A percentile compares a stretch with the other conserved stretches of the same genome.
These are phyloP conservation scores for Syngnathus typhle DNA, from an alignment of 2,113 vertebrate genomes.

Conservation along the genomic window DNA sequence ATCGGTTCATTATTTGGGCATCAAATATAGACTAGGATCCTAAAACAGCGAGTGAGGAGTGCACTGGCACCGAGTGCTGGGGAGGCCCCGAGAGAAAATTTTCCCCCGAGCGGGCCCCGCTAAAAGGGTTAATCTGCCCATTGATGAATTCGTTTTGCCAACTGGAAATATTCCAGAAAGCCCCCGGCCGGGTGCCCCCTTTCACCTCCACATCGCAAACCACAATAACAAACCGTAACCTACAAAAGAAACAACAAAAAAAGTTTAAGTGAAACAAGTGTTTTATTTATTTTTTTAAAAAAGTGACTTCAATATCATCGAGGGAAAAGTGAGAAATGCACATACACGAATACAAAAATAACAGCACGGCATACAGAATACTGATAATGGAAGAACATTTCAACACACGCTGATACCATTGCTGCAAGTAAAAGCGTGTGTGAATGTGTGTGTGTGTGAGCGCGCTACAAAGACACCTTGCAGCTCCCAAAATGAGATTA, in stretches of 20 bases:
- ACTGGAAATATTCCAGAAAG: slow-evolving; percentile 6
- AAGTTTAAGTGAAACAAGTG: slow-evolving; percentile 27
- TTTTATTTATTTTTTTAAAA: slow-evolving; percentile 69
- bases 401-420: slow-evolving; percentile 19
- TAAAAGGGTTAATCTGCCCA: slow-evolving; percentile 10
- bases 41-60: background rate
- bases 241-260: background rate
- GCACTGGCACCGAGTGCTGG: background rate
- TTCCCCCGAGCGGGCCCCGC: background rate
- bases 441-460: background rate
- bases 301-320: slow-evolving; percentile 53
- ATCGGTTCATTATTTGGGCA: background rate
- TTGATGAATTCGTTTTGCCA: slow-evolving; percentile 6
- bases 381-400: slow-evolving; percentile 49
- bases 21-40: background rate
- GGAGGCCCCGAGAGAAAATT: background rate
- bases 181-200: background rate
- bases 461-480: slow-evolving; percentile 5
- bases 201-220: background rate
- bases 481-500: slow-evolving; percentile 11
- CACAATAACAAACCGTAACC: background rate
- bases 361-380: slow-evolving; percentile 57
- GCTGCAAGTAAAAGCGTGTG: background rate
- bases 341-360: slow-evolving; percentile 46
- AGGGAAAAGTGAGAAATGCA: slow-evolving; percentile 49